A percentile compares a stretch with the other conserved stretches of the same genome.
Evolutionary conservation across 2,113 vertebrate species (phyloP).

Genomic region (Actinemys pallida): DNA sequence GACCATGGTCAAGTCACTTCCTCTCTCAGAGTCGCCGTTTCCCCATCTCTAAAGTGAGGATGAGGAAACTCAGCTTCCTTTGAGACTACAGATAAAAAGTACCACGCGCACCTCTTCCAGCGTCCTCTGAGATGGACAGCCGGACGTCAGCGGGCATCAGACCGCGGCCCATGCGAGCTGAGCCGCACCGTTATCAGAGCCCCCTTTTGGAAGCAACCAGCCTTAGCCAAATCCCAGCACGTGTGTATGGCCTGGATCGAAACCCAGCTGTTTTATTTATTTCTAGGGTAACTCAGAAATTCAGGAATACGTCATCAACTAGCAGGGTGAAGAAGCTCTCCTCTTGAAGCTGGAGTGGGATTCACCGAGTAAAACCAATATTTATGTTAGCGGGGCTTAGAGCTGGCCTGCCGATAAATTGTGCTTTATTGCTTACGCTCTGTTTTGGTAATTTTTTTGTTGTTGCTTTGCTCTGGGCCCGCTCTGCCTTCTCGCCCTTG

Average conservation of each 20-base stretch:
- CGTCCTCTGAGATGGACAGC: neutral
- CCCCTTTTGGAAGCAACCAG: neutral
- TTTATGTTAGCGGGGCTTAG: conserved; percentile 11
- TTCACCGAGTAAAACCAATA: conserved; percentile 31
- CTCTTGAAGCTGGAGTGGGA: conserved; percentile 8
- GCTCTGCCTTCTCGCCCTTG: neutral
- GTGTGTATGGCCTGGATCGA: neutral
- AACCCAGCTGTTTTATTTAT: neutral
- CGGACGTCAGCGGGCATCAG: neutral
- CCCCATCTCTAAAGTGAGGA: neutral
- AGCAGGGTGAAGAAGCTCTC: neutral
- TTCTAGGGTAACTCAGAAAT: neutral
- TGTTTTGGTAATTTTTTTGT: neutral
- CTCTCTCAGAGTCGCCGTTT: neutral
- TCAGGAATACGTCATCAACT: neutral
- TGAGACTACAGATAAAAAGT: neutral
- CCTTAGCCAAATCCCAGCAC: neutral
- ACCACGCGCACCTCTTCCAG: neutral
- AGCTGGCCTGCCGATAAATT: neutral
- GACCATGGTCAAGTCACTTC: neutral
- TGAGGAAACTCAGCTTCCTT: neutral
- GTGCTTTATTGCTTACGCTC: neutral
- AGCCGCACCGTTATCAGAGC: neutral
- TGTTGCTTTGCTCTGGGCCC: neutral
- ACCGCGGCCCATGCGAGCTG: neutral